Percentiles rank a stretch among this genome's conserved stretches.
Conservation (phyloP, 92 coral and sea anemone genomes). For the Anthopleura xanthogrammica region DNA sequence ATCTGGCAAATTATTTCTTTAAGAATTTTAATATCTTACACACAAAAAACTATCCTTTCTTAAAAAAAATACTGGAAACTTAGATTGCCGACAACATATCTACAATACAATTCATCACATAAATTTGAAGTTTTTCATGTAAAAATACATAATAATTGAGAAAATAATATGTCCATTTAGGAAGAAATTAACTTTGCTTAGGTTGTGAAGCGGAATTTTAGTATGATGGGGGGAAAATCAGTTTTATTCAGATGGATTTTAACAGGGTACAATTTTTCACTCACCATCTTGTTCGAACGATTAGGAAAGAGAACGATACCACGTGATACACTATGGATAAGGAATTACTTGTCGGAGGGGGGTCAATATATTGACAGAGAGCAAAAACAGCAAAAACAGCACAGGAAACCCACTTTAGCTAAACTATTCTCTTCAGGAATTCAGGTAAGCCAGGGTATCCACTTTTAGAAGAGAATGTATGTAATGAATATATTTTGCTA, state of each 20-base stretch:
- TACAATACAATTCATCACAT: no score
- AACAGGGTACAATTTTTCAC: background rate
- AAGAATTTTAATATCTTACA: no score
- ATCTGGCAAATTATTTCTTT: no score
- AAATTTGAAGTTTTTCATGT: background rate
- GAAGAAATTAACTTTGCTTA: background rate
- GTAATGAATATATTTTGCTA: no score
- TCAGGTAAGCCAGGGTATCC: no score
- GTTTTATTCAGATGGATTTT: constrained; percentile 32
- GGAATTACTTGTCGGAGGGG: constrained; percentile 28
- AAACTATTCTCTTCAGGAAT: no score
- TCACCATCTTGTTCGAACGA: constrained; percentile 81
- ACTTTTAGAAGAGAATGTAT: no score
- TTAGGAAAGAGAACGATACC: constrained; percentile 61
- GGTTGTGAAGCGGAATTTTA: background rate
- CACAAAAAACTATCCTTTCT: no score
- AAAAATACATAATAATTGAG: background rate
- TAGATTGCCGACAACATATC: background rate
- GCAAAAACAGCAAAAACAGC: background rate
- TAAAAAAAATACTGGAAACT: background rate
- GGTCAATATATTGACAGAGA: constrained; percentile 10
- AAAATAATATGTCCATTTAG: background rate
- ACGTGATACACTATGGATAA: constrained; percentile 41
- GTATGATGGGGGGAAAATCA: constrained; percentile 24
- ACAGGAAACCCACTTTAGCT: no score